Conservation (phyloP, 2,797 vertebrate genomes). For the Chaenodraco wilsoni region DNA sequence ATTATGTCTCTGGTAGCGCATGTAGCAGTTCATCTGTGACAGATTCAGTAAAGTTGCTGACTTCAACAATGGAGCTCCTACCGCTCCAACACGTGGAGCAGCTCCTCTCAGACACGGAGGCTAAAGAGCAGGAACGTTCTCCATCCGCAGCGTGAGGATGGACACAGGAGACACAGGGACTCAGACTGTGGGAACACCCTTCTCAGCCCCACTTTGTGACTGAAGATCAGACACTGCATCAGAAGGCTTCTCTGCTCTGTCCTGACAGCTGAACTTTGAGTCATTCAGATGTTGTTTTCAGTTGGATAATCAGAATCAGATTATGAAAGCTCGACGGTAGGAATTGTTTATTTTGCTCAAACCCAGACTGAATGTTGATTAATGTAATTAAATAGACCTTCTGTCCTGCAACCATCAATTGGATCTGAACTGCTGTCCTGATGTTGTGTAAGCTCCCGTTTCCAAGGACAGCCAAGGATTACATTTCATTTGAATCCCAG, state of each 20-base stretch:
- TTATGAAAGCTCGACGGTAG: slow-evolving; percentile 26
- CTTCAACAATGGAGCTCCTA: slow-evolving; percentile 15
- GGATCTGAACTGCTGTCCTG: slow-evolving; percentile 54
- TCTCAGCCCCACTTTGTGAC: neutral
- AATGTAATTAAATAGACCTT: slow-evolving; percentile 70
- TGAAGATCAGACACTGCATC: neutral
- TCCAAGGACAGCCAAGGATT: slow-evolving; percentile 68
- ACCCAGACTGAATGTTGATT: slow-evolving; percentile 47
- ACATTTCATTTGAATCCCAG: slow-evolving; percentile 59
- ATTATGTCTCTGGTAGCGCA: slow-evolving; percentile 23
- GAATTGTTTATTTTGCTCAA: slow-evolving; percentile 50
- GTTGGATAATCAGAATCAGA: slow-evolving; percentile 38
- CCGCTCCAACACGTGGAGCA: slow-evolving; percentile 19
- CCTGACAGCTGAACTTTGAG: slow-evolving; percentile 5
- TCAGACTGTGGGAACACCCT: neutral
- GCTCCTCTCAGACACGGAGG: neutral
- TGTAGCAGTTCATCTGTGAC: slow-evolving; percentile 11
- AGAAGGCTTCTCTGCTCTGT: neutral
- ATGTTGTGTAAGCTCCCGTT: slow-evolving; percentile 65
- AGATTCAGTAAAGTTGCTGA: slow-evolving; percentile 10
- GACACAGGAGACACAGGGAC: slow-evolving; percentile 9
- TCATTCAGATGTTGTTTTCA: slow-evolving; percentile 36
- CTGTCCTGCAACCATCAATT: slow-evolving; percentile 61
- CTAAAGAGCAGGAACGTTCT: slow-evolving; percentile 28
- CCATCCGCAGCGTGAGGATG: slow-evolving; percentile 21